Percentiles rank a stretch among this genome's conserved stretches.
Conservation (phyloP, 2,888 invertebrate genomes). For the Chelonus formosanus region DNA sequence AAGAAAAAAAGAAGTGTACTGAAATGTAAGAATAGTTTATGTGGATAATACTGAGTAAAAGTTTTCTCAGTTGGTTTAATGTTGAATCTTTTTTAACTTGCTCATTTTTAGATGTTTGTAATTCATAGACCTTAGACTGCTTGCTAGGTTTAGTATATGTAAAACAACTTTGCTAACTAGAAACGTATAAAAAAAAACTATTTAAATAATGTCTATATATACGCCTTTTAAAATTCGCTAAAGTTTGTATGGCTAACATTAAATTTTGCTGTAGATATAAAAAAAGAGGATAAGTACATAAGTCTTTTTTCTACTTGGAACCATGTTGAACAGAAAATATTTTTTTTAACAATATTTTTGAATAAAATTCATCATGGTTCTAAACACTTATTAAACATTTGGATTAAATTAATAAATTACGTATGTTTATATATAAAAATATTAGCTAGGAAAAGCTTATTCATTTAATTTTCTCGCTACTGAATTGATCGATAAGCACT, state of each 20-base stretch:
- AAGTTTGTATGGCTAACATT: conserved; percentile 5
- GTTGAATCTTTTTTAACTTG: conserved; percentile 45
- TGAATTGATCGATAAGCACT: neutral
- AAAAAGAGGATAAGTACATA: conserved; percentile 1
- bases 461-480: no score
- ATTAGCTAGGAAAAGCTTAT: no score
- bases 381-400: neutral
- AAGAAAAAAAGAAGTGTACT: no score
- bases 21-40: neutral
- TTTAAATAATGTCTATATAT: neutral
- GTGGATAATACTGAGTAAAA: neutral
- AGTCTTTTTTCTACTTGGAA: neutral
- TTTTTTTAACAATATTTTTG: no score
- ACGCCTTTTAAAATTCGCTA: neutral
- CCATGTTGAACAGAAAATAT: no score
- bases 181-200: neutral
- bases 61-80: conserved; percentile 15
- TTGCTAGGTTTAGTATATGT: conserved; percentile 4
- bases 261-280: neutral
- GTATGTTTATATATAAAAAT: neutral
- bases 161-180: conserved; percentile 6
- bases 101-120: conserved; percentile 44
- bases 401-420: neutral
- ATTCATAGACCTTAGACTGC: conserved; percentile 39
- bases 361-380: neutral